These are phyloP conservation scores for Gephyroberyx darwinii DNA, from an alignment of 2,797 vertebrate species.

Conservation along the genomic window DNA sequence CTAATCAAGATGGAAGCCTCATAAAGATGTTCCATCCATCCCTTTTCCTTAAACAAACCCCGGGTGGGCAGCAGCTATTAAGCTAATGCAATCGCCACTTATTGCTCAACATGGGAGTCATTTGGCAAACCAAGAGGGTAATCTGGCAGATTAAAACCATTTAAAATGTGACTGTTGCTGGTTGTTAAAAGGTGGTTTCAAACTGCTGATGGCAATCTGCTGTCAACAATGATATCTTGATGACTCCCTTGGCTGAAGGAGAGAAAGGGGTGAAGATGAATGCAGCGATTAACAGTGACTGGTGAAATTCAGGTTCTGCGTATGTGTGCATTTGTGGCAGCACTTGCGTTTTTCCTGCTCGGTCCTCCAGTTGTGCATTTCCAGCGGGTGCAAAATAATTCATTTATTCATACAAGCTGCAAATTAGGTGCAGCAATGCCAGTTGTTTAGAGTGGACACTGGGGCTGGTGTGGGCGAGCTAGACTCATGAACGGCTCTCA, in stretches of 20 bases:
- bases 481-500: slow-evolving; percentile 61
- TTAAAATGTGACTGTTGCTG: slow-evolving; percentile 59
- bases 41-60: slow-evolving; percentile 62
- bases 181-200: slow-evolving; percentile 55
- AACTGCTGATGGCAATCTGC: slow-evolving; percentile 64
- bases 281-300: slow-evolving; percentile 39
- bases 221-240: slow-evolving; percentile 64
- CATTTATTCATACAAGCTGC: slow-evolving; percentile 70
- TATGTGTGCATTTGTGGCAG: slow-evolving; percentile 27
- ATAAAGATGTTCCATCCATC: slow-evolving; percentile 39
- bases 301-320: slow-evolving; percentile 42
- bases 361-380: slow-evolving; percentile 47
- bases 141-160: slow-evolving; percentile 68
- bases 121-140: slow-evolving; percentile 63
- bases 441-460: slow-evolving; percentile 17
- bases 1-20: slow-evolving; percentile 44
- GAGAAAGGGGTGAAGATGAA: slow-evolving; percentile 31
- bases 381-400: slow-evolving; percentile 53
- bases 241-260: slow-evolving; percentile 52
- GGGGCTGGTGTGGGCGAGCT: slow-evolving; percentile 64
- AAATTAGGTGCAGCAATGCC: slow-evolving; percentile 54
- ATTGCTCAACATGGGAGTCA: slow-evolving; percentile 58
- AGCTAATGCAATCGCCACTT: slow-evolving; percentile 67
- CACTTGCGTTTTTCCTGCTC: slow-evolving; percentile 22
- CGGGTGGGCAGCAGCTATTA: slow-evolving; percentile 64